Percentiles rank a stretch among this genome's conserved stretches.
phyloP scores from a whole-genome alignment of 2,888 invertebrate genomes.

The Drosophila mayaguana region DNA sequence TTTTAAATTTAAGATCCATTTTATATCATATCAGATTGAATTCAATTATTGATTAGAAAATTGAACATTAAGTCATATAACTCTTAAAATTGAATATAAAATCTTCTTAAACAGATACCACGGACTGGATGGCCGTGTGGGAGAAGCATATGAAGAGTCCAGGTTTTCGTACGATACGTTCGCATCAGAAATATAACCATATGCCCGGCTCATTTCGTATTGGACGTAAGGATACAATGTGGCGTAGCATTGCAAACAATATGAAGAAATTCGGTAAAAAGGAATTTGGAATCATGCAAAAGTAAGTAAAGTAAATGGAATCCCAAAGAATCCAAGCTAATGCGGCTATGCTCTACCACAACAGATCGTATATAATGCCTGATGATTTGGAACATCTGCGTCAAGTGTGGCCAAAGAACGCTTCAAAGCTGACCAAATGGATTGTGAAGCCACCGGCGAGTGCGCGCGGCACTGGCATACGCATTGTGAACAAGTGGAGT shows the following conservation, averaged over 20 bases:
- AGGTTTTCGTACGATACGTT: slow-evolving; percentile 93
- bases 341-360: neutral
- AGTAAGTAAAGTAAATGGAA: slow-evolving; percentile 55
- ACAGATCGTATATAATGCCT: slow-evolving; percentile 94
- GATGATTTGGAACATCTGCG: slow-evolving; percentile 93
- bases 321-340: neutral
- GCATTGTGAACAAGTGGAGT: slow-evolving; percentile 96
- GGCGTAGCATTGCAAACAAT: slow-evolving; percentile 91
- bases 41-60: too few relatives aligned
- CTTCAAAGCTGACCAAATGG: slow-evolving; percentile 93
- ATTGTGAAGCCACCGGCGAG: slow-evolving; percentile 99
- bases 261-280: slow-evolving; percentile 86
- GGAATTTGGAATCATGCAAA: slow-evolving; percentile 96
- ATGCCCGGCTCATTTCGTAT: slow-evolving; percentile 99
- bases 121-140: slow-evolving; percentile 98
- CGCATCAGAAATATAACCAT: slow-evolving; percentile 98
- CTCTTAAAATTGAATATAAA: too few relatives aligned
- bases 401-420: slow-evolving; percentile 93
- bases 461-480: slow-evolving; percentile 97
- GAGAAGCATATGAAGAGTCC: slow-evolving; percentile 98
- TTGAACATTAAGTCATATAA: too few relatives aligned
- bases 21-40: neutral
- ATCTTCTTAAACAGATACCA: slow-evolving; percentile 87
- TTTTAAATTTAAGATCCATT: neutral
- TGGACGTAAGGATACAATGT: slow-evolving; percentile 97